phyloP scores from a whole-genome alignment of 1,140 invertebrate species.

The Chrysoperla carnea region DNA sequence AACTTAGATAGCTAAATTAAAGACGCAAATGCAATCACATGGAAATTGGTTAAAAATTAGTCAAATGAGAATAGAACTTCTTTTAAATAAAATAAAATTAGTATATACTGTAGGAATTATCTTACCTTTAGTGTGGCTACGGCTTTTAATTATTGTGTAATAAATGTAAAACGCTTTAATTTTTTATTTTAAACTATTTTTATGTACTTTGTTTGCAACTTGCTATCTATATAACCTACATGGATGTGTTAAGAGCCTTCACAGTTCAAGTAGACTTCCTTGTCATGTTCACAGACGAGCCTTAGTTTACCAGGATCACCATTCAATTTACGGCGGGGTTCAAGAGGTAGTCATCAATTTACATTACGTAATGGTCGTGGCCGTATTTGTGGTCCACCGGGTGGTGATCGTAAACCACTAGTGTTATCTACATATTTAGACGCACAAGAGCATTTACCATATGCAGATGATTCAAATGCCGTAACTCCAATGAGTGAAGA shows the following conservation, averaged over 20 bases:
- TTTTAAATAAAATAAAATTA: no score
- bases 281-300: slow-evolving; percentile 56
- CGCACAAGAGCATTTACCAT: slow-evolving; percentile 90
- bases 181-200: no score
- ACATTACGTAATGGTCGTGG: slow-evolving; percentile 66
- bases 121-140: no score
- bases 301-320: slow-evolving; percentile 92
- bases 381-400: slow-evolving; percentile 38
- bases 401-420: slow-evolving; percentile 79
- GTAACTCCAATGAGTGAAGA: slow-evolving; percentile 97
- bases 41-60: no score
- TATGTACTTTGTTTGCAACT: no score
- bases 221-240: no score
- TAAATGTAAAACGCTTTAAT: no score
- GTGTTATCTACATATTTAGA: slow-evolving; percentile 89
- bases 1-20: no score
- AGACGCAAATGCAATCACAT: no score
- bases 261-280: slow-evolving; percentile 1
- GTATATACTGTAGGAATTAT: no score
- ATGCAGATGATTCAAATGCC: slow-evolving; percentile 92
- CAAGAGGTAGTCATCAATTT: slow-evolving; percentile 81
- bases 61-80: no score
- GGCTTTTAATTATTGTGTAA: no score
- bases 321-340: slow-evolving; percentile 77
- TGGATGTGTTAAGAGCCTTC: background rate